Base-by-base conservation (phyloP, 2,113 vertebrate species). In the Thamnophis sirtalis region DNA sequence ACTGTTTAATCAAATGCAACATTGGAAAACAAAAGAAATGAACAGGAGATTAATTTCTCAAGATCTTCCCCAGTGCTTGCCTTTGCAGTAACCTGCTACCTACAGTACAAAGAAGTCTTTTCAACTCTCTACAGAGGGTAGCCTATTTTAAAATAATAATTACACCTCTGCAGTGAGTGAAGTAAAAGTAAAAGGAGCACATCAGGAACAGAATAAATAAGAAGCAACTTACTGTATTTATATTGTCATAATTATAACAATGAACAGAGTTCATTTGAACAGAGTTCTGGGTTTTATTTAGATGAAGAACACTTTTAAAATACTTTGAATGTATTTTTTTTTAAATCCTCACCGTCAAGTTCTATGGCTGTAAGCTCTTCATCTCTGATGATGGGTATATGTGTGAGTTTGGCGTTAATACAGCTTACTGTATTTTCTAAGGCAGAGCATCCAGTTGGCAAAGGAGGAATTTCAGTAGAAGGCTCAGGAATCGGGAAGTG, bases 401-500 rank as follows among this genome's bases (percentile, higher is more conserved):
- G 95, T 49, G 91, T 96, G 7, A 99, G 98, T 93, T 97, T 97
- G 43, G 96, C 97, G 0, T 98, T 97, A 55, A 97, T 96, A 73
- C 99, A 99, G 94, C 98, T 98, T 89, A 99, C 92, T 33, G 97
- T 98, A 56, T 97, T 98, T 15, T 98, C 99, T 0, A 97, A 98
- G 90, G 98, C 96, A 26, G 97, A 97, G 63, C 99, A 99, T 48
- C 97, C 98, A 0, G 94, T 91, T 60, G 99, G 99, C 91, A 99
- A 96, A 88, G 95, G 95, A 8, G 96, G 96, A 90, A 88, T 54
- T 93, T 97, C 94, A 89, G 96, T 91, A 21, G 96, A 95, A 50
- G 95, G 94, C 26, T 93, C 73, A 3, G 97, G 95, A 87, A 92
- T 43, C 89, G 96, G 96, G 89, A 94, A 90, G 63, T 6, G 93